Evolutionary conservation across 1,140 invertebrate genomes (phyloP).

Genomic region (Anagrus nilaparvatae): DNA sequence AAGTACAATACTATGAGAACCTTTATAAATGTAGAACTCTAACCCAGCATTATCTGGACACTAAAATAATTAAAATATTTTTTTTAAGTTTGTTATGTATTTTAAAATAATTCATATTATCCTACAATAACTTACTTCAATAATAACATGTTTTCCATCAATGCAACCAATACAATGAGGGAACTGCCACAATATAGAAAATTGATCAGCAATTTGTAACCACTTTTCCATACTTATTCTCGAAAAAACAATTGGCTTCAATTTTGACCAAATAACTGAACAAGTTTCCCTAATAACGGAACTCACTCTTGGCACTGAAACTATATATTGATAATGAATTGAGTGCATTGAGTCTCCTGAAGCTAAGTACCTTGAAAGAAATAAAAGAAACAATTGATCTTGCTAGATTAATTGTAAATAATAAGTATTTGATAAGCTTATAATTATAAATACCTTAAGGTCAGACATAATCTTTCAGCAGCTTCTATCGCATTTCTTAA

Average conservation of each 20-base stretch:
- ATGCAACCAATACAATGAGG: too few relatives aligned
- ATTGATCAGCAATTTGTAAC: conserved; percentile 9
- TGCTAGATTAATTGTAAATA: too few relatives aligned
- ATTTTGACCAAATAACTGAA: not conserved
- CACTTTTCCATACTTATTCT: conserved; percentile 11
- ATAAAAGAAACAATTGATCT: not conserved
- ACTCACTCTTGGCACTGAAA: conserved; percentile 16
- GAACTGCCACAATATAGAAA: conserved; percentile 14
- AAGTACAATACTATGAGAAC: conserved; percentile 36
- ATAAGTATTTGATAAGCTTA: too few relatives aligned
- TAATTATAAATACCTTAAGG: too few relatives aligned
- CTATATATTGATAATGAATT: conserved; percentile 16
- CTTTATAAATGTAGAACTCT: conserved; percentile 40
- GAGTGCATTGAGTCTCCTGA: conserved; percentile 10
- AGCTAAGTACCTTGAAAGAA: conserved; percentile 9
- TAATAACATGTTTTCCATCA: not conserved
- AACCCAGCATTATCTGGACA: conserved; percentile 26
- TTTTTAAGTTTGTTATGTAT: conserved; percentile 15
- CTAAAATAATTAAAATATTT: conserved; percentile 19
- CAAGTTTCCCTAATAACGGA: conserved; percentile 13
- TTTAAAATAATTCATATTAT: conserved; percentile 24
- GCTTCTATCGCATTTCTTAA: too few relatives aligned
- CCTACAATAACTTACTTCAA: conserved; percentile 19
- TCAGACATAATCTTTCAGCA: too few relatives aligned
- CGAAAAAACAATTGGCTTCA: conserved; percentile 4